Evolutionary conservation across 2,797 vertebrate species (phyloP).

Genomic region (Garrulus glandarius): DNA sequence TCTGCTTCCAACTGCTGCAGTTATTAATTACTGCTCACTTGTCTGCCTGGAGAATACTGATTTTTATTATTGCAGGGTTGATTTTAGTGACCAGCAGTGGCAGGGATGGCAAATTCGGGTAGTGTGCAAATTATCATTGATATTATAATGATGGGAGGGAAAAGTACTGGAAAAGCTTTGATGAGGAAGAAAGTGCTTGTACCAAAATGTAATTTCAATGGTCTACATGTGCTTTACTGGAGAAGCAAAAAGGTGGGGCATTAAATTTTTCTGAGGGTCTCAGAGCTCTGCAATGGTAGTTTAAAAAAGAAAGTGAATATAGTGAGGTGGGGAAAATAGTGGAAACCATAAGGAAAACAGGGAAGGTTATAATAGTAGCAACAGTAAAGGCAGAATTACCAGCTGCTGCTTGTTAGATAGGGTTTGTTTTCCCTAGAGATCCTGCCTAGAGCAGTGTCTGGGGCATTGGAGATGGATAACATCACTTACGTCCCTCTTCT

Average conservation of each 20-base stretch:
- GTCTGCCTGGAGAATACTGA: neutral
- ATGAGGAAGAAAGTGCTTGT: neutral
- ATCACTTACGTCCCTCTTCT: neutral
- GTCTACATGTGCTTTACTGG: neutral
- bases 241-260: neutral
- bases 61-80: neutral
- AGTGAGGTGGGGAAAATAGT: neutral
- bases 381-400: neutral
- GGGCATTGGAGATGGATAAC: neutral
- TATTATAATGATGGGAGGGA: neutral
- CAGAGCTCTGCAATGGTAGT: neutral
- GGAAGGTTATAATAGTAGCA: neutral
- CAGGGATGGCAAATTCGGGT: neutral
- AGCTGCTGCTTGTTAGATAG: neutral
- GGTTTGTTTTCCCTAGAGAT: neutral
- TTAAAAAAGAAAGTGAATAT: neutral
- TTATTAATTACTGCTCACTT: constrained; percentile 21
- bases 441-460: neutral
- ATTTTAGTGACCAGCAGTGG: neutral
- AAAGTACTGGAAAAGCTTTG: neutral
- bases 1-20: neutral
- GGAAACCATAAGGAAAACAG: neutral
- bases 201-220: neutral
- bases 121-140: neutral
- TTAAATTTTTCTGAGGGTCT: neutral